Base-by-base conservation (phyloP, 2,888 invertebrate genomes). In the Glomeris marginata region DNA sequence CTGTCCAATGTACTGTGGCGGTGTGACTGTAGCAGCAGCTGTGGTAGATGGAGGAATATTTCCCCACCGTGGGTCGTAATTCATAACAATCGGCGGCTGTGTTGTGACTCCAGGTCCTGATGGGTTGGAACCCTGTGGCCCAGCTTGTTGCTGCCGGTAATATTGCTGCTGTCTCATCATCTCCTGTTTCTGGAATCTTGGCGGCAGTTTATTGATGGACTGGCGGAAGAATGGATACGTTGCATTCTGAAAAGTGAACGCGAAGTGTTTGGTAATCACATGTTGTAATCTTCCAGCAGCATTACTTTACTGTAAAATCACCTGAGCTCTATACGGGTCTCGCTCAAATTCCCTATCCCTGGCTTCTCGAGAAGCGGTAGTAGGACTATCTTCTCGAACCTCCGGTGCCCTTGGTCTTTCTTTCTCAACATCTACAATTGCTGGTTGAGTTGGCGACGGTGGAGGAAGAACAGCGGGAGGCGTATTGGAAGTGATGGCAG, bases 141-240 rank as follows among this genome's bases (percentile, higher is more conserved):
- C 36, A 42, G 37, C 41, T 35, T 44, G 40, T 15, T 54, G 51
- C 13, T 51, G 47, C 20, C 54, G 54, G 52, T 64, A 63, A 13
- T 62, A 58, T 51, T 58, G 68, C 59, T 78, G 78, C 51, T 75
- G 72, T 56, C 71, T 68, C 50, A 73, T 59, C 41, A 51, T 56
- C 42, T 84, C 83, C 60, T 84, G 82, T 60, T 81, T 82, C 60
- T 81, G 77, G 67, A 87, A 85, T 52, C 90, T 74, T 15, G 90
- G 90, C 48, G 90, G 88, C 61, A 90, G 74, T 68, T 85, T 81
- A 46, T 76, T 79, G 66, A 84, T 84, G 68, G 84, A 86, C 56
- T 78, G 77, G 60, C 80, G 76, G 6, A 81, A 79, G 64, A 45
- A 50, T 10, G 50, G 46, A 41, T 41, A 41, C 3, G 41, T 41